Evolutionary conservation across 2,888 invertebrate species (phyloP), one percentile per base, ranked within the genome.

Genomic region (Prenolepis imparis): DNA sequence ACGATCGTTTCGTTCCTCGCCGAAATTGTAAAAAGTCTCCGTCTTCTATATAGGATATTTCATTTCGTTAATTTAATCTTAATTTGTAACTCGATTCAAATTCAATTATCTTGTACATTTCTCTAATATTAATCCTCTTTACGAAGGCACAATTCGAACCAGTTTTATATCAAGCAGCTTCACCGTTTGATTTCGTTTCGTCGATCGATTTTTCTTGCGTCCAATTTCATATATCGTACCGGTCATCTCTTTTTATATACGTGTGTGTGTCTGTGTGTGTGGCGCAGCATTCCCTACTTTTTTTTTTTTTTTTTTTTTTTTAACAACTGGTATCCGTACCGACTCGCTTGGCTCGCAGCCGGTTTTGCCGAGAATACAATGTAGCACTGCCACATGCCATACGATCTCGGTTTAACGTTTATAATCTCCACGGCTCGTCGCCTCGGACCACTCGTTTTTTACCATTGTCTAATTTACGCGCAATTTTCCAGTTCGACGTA

Each of bases 341-440:
- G 36, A n/a, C 15, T 41, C 2, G 28, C 21, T 48, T 61, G 28
- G 32, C 44, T 63, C 63, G 41, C 39, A 55, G 52, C 55, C 66
- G 48, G 66, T 77, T 77, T 32, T 12, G n/a, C 21, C 24, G 15
- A 41, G 15, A 32, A 12, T n/a, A 41, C 41, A 67, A 41, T 57
- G 36, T 39, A 77, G 15, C 64, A 18, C 48, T 8, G 24, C 15
- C 24, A 28, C 55, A 66, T 55, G 52, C 66, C 41, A n/a, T 24
- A 48, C n/a, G 66, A 57, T 77, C 41, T 41, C 39, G 9, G 32
- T 15, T 67, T 28, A 41, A 77, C 41, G 55, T 67, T 36, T 41
- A 21, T 77, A 66, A 77, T 77, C 55, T 55, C 39, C n/a, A 15
- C 8, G 39, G n/a, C 21, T 57, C n/a, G n/a, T 55, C 55, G 28